These are phyloP conservation scores for Halesus radiatus DNA, from an alignment of 1,140 invertebrate genomes.

Conservation along the genomic window DNA sequence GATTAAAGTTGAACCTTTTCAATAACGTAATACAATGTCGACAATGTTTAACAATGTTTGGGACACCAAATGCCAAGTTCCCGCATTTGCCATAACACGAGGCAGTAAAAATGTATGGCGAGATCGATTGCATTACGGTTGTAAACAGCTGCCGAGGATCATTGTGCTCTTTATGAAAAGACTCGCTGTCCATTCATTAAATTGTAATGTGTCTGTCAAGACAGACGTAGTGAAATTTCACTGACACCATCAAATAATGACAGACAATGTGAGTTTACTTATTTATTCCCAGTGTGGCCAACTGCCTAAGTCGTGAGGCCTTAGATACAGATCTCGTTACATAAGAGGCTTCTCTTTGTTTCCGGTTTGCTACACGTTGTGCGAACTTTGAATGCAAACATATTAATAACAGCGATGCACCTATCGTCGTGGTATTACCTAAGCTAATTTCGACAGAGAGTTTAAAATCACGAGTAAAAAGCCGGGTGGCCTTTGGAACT, in stretches of 20 bases:
- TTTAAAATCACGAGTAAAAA: too few relatives aligned
- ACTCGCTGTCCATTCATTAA: slow-evolving; percentile 1
- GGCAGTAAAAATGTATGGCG: background rate
- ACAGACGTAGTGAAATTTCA: slow-evolving; percentile 27
- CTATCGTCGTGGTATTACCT: too few relatives aligned
- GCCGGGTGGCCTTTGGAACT: too few relatives aligned
- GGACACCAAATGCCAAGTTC: background rate
- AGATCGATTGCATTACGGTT: background rate
- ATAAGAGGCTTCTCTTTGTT: slow-evolving; percentile 37
- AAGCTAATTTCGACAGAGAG: too few relatives aligned
- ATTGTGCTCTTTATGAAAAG: slow-evolving; percentile 3
- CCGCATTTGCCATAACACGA: background rate
- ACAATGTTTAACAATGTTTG: too few relatives aligned
- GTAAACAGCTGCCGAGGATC: background rate
- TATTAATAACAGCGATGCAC: background rate
- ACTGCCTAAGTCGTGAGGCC: background rate
- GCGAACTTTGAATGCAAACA: slow-evolving; percentile 28
- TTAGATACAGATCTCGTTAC: slow-evolving; percentile 33
- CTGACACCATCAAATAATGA: background rate
- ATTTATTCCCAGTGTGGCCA: background rate
- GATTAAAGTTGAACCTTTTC: too few relatives aligned
- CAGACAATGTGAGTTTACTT: slow-evolving; percentile 7
- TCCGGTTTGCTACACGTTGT: background rate
- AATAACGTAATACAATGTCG: too few relatives aligned
- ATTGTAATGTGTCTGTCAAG: slow-evolving; percentile 6